Percentiles rank a stretch among this genome's conserved stretches.
Conservation (phyloP, 1,140 invertebrate genomes). For the Heliconius congener region DNA sequence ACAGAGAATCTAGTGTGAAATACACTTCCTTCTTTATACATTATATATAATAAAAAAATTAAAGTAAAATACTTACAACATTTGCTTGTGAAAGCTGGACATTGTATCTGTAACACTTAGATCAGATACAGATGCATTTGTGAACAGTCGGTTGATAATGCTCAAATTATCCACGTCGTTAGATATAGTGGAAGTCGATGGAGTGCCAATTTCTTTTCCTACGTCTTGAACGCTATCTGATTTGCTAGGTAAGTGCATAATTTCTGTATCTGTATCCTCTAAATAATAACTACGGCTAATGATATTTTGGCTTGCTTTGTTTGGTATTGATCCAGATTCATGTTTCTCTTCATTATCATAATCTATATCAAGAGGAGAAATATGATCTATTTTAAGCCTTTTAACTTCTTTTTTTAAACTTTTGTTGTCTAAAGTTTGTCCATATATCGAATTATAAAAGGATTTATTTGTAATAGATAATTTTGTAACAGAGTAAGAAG, state of each 20-base stretch:
- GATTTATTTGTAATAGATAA: conserved; percentile 74
- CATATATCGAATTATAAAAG: conserved; percentile 75
- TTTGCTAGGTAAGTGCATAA: conserved; percentile 55
- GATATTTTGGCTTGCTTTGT: conserved; percentile 48
- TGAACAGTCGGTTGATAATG: conserved; percentile 35
- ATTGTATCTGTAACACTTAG: conserved; percentile 34
- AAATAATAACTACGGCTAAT: conserved; percentile 57
- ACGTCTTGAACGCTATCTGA: conserved; percentile 35
- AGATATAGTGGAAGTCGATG: conserved; percentile 46
- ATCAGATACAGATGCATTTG: conserved; percentile 38
- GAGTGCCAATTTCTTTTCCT: conserved; percentile 33
- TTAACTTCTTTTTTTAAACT: conserved; percentile 40
- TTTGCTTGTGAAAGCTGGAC: conserved; percentile 29
- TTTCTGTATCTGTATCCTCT: conserved; percentile 60
- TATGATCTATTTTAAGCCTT: conserved; percentile 38
- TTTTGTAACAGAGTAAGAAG: conserved; percentile 69
- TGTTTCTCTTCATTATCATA: conserved; percentile 33
- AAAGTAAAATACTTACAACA: conserved; percentile 26
- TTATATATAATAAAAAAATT: neutral
- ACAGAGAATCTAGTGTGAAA: no score
- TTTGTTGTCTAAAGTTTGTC: conserved; percentile 46
- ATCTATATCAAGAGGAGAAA: conserved; percentile 32
- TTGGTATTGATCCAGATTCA: conserved; percentile 19
- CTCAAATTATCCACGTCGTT: conserved; percentile 48
- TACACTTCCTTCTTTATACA: no score